Evolutionary conservation across 2,113 vertebrate genomes (phyloP).

Genomic region (Ascaphus truei): DNA sequence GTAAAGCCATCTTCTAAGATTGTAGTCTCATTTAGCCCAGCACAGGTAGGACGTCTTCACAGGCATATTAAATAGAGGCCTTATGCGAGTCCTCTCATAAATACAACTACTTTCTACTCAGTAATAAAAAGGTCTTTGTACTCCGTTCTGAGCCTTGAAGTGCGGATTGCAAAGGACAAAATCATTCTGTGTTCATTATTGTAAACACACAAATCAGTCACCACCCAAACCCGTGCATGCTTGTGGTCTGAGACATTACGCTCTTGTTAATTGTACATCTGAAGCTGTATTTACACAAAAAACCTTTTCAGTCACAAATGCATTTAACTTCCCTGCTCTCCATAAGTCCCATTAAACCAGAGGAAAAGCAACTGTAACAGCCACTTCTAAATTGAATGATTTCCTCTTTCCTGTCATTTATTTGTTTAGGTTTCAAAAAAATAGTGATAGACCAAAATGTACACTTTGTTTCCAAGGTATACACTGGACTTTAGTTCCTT

Average conservation of each 20-base stretch:
- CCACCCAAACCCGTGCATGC: background rate
- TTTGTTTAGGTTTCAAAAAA: background rate
- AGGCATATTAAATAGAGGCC: no score
- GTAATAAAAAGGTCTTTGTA: constrained; percentile 8
- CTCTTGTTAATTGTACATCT: constrained; percentile 1
- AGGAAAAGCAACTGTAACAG: background rate
- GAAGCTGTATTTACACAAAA: background rate
- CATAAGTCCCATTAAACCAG: background rate
- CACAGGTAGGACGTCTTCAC: no score
- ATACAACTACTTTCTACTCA: background rate
- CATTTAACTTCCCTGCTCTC: background rate
- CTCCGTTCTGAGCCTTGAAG: background rate
- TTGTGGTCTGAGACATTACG: background rate
- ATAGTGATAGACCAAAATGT: no score
- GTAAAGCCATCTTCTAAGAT: no score
- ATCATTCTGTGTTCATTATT: background rate
- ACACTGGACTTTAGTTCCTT: no score
- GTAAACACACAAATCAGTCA: constrained; percentile 16
- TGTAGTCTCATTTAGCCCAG: no score
- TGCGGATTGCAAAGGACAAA: background rate
- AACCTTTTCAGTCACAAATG: background rate
- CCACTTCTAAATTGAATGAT: background rate
- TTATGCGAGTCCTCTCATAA: background rate
- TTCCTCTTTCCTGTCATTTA: background rate
- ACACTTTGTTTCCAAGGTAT: no score